Evolutionary conservation across 2,797 vertebrate species (phyloP).

Genomic region (Rhynchotus rufescens): DNA sequence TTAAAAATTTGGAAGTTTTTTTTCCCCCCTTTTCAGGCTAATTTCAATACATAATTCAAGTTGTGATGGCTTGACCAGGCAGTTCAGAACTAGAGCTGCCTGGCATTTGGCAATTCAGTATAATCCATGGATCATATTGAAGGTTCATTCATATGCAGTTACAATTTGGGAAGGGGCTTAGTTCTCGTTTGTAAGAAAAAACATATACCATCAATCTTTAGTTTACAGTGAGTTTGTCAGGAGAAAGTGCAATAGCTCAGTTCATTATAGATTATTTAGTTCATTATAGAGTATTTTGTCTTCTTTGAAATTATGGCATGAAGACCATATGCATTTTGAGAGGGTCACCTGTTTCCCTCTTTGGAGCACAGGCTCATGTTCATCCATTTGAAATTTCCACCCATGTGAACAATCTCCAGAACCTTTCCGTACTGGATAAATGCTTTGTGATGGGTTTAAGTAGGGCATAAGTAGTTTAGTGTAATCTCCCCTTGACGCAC

Average conservation of each 20-base stretch:
- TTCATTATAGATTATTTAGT: not conserved
- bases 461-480: not conserved
- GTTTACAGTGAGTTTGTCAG: not conserved
- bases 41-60: not conserved
- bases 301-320: not conserved
- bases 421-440: not conserved
- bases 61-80: not conserved
- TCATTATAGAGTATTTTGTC: not conserved
- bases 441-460: not conserved
- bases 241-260: not conserved
- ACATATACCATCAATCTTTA: not conserved
- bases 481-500: not conserved
- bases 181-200: not conserved
- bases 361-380: not conserved
- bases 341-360: not conserved
- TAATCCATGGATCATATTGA: not conserved
- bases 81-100: not conserved
- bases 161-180: not conserved
- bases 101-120: not conserved
- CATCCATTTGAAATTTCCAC: not conserved
- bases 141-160: not conserved
- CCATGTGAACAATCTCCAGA: not conserved
- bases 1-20: not conserved
- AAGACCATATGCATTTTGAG: not conserved
- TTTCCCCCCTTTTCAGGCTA: not conserved